Percentiles rank a stretch among this genome's conserved stretches.
phyloP scores from a whole-genome alignment of 2,797 vertebrate species.

The Cheracebus regulus region DNA sequence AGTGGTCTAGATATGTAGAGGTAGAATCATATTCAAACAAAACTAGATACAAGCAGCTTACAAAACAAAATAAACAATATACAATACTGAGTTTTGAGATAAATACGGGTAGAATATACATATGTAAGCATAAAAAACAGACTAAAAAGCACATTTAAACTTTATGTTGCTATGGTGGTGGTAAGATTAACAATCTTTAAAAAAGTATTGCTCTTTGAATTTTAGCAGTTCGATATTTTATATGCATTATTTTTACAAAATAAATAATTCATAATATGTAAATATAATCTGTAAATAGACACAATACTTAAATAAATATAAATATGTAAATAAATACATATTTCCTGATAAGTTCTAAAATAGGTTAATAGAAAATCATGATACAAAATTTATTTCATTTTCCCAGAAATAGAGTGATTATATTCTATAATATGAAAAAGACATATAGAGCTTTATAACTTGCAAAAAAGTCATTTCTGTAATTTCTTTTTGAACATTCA shows the following conservation, averaged over 20 bases:
- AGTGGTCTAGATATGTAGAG: neutral
- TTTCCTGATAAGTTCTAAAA: conserved; percentile 4
- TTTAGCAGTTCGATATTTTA: neutral
- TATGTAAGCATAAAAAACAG: neutral
- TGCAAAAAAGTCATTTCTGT: neutral
- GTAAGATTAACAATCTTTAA: neutral
- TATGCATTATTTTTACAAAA: neutral
- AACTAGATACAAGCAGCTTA: neutral
- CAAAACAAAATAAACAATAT: neutral
- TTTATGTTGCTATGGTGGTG: neutral
- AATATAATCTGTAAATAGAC: neutral
- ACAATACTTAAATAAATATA: neutral
- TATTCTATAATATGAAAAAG: neutral
- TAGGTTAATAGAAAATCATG: neutral
- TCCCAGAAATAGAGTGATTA: neutral
- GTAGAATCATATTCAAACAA: neutral
- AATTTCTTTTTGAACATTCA: neutral
- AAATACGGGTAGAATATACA: neutral
- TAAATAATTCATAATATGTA: neutral
- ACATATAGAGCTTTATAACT: neutral
- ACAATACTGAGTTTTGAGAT: neutral
- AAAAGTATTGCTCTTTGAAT: neutral
- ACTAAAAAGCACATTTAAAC: neutral
- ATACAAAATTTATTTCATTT: neutral
- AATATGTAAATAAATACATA: neutral